phyloP scores from a whole-genome alignment of 2,888 invertebrate species.

The Trichopria drosophilae region DNA sequence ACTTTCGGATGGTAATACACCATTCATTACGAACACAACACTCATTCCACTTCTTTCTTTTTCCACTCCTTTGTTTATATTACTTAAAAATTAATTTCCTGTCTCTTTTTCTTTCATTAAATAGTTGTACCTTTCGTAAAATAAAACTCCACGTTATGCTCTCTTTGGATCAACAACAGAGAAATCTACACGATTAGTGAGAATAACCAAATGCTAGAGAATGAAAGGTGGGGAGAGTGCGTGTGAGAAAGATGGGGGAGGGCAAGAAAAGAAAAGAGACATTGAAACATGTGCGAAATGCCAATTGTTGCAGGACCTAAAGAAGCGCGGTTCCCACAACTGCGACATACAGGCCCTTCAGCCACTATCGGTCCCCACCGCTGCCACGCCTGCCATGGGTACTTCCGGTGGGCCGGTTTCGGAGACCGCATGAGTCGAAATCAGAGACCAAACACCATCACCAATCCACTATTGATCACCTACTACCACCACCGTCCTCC shows the following conservation, averaged over 20 bases:
- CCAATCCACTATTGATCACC: conserved; percentile 38
- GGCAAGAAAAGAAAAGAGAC: conserved; percentile 25
- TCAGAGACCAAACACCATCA: conserved; percentile 41
- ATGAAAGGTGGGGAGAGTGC: conserved; percentile 1
- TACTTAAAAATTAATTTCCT: too few species aligned
- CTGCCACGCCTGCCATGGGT: conserved; percentile 52
- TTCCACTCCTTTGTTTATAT: too few species aligned
- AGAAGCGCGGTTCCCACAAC: conserved; percentile 58
- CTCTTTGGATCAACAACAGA: too few species aligned
- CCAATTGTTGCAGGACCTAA: conserved; percentile 58
- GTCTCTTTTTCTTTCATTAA: too few species aligned
- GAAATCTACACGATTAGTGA: too few species aligned
- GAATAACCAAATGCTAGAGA: too few species aligned
- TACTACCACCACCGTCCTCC: conserved; percentile 39
- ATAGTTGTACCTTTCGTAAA: too few species aligned
- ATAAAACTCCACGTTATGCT: too few species aligned
- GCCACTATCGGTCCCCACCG: conserved; percentile 55
- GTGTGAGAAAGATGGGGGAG: too few species aligned
- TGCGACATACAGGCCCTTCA: conserved; percentile 58
- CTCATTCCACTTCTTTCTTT: too few species aligned
- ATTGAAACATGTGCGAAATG: conserved; percentile 49
- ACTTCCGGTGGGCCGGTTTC: conserved; percentile 54
- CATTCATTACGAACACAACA: too few species aligned
- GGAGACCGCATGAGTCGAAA: conserved; percentile 56
- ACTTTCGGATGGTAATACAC: too few species aligned